A percentile compares a stretch with the other conserved stretches of the same genome.
Conservation (phyloP, 2,797 vertebrate genomes). For the Potorous gilbertii region DNA sequence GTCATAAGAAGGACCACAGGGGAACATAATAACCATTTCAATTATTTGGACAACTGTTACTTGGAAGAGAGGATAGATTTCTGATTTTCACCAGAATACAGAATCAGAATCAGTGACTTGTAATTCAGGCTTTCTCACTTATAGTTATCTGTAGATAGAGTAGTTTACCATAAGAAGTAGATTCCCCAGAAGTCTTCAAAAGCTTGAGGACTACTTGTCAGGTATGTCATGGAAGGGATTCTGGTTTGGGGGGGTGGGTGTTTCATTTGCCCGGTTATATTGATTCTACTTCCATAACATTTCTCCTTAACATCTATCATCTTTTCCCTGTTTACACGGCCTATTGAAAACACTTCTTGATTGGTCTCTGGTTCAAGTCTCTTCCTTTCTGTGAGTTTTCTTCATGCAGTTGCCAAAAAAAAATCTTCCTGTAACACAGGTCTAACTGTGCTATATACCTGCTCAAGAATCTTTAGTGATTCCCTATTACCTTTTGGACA, state of each 20-base stretch:
- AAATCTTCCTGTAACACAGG: background rate
- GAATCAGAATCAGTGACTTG: background rate
- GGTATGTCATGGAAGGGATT: background rate
- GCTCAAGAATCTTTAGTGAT: background rate
- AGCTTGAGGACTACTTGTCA: background rate
- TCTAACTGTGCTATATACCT: background rate
- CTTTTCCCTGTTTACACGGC: background rate
- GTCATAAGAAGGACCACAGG: background rate
- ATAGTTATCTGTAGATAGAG: background rate
- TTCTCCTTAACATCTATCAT: background rate
- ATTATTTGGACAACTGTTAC: background rate
- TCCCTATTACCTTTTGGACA: slow-evolving; percentile 19
- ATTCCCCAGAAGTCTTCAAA: background rate
- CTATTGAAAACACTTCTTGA: background rate
- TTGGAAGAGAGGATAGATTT: background rate
- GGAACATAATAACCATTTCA: background rate
- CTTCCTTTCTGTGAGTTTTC: background rate
- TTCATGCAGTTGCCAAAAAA: background rate
- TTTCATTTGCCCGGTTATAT: background rate
- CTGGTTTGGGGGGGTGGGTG: background rate
- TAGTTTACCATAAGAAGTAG: background rate
- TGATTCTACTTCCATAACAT: background rate
- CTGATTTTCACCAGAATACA: background rate
- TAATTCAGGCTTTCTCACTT: background rate
- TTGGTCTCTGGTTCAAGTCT: background rate